These are phyloP conservation scores for Hippoglossus hippoglossus DNA, from an alignment of 2,797 vertebrate genomes.

Conservation along the genomic window DNA sequence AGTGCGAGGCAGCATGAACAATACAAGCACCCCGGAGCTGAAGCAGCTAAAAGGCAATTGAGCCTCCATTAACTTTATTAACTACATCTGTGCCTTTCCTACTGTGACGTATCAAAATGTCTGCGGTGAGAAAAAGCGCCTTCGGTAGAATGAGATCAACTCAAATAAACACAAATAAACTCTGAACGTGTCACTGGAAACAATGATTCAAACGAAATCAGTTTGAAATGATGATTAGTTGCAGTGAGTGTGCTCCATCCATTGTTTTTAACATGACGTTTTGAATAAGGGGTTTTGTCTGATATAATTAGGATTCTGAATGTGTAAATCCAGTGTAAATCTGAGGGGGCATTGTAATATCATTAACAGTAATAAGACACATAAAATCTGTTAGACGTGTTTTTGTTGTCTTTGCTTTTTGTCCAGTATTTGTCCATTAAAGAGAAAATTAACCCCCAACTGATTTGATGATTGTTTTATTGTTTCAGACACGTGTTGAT, in stretches of 20 bases:
- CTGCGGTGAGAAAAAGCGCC: background rate
- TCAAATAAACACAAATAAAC: background rate
- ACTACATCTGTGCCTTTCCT: constrained; percentile 4
- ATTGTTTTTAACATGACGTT: background rate
- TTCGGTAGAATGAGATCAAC: constrained; percentile 1
- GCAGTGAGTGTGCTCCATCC: too few relatives aligned
- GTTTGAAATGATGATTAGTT: background rate
- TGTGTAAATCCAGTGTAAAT: background rate
- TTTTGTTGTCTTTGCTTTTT: background rate
- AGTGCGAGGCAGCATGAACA: background rate
- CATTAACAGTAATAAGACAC: too few relatives aligned
- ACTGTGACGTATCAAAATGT: background rate
- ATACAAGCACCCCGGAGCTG: background rate
- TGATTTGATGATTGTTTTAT: background rate
- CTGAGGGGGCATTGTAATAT: background rate
- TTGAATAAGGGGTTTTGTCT: background rate
- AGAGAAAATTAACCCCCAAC: background rate
- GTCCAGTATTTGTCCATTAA: background rate
- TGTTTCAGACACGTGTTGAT: background rate
- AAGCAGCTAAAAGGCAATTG: constrained; percentile 1
- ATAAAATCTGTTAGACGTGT: background rate
- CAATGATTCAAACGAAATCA: background rate
- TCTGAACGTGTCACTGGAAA: background rate
- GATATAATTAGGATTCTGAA: background rate
- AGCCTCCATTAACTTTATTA: constrained; percentile 13